These are phyloP conservation scores for Plecotus auritus DNA, from an alignment of 2,113 vertebrate species.

Conservation along the genomic window DNA sequence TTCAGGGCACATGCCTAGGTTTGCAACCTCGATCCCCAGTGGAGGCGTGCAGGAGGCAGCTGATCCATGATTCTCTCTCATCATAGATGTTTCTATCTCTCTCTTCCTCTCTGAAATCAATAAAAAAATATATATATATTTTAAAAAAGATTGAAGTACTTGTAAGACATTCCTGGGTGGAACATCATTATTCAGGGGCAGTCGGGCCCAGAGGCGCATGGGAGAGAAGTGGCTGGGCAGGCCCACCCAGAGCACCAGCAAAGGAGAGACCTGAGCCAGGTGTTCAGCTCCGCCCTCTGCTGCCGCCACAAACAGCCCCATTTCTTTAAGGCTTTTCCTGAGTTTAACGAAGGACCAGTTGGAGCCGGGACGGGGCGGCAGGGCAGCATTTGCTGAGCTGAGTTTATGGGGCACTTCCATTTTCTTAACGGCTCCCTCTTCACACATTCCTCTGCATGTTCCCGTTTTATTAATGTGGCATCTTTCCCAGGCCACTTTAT, in stretches of 20 bases:
- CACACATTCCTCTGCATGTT: constrained; percentile 77
- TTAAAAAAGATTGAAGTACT: background rate
- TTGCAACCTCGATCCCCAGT: no score
- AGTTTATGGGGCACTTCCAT: constrained; percentile 66
- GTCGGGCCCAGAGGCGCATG: background rate
- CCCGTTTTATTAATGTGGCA: constrained; percentile 79
- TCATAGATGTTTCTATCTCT: no score
- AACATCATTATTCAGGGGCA: background rate
- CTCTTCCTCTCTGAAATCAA: no score
- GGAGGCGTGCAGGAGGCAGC: no score
- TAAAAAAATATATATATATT: no score
- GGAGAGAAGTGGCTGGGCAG: background rate
- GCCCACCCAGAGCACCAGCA: background rate
- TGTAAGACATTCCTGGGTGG: background rate
- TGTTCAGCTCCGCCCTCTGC: background rate
- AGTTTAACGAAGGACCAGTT: constrained; percentile 51
- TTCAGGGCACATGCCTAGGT: no score
- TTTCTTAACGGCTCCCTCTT: constrained; percentile 74
- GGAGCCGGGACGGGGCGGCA: background rate
- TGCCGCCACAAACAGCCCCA: background rate
- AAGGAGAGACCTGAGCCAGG: background rate
- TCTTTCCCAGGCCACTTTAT: constrained; percentile 77
- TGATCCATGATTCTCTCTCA: no score
- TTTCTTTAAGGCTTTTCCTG: background rate
- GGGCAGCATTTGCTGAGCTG: background rate